These are phyloP conservation scores for Lithophane leautieri DNA, from an alignment of 2,888 invertebrate species.

Conservation along the genomic window DNA sequence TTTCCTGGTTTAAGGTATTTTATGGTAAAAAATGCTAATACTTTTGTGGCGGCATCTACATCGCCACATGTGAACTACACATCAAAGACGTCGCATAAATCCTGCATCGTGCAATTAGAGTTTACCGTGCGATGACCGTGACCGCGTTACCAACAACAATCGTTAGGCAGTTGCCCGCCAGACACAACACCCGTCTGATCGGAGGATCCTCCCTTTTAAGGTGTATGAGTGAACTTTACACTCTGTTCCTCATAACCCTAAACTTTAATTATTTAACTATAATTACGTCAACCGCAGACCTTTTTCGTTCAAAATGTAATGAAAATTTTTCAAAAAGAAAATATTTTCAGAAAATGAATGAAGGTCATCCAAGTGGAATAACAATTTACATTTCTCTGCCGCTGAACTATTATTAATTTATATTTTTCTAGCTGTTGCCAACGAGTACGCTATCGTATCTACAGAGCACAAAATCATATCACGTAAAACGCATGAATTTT, in stretches of 20 bases:
- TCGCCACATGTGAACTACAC: too few species aligned
- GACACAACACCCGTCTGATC: too few species aligned
- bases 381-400: slow-evolving; percentile 1
- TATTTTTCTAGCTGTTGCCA: background rate
- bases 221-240: too few species aligned
- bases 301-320: background rate
- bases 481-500: background rate
- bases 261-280: background rate
- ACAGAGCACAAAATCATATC: background rate
- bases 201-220: too few species aligned
- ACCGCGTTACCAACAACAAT: too few species aligned
- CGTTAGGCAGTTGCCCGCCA: too few species aligned
- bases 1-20: background rate
- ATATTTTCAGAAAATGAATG: slow-evolving; percentile 4
- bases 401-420: background rate
- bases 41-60: too few species aligned
- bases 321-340: background rate
- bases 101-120: too few species aligned
- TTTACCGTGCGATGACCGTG: too few species aligned
- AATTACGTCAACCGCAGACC: background rate
- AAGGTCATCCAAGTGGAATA: slow-evolving; percentile 7
- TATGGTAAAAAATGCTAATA: background rate
- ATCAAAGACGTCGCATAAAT: too few species aligned
- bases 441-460: background rate
- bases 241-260: too few species aligned